Percentiles rank a stretch among this genome's conserved stretches.
Evolutionary conservation across 2,113 vertebrate species (phyloP).

Genomic region (Ondatra zibethicus): DNA sequence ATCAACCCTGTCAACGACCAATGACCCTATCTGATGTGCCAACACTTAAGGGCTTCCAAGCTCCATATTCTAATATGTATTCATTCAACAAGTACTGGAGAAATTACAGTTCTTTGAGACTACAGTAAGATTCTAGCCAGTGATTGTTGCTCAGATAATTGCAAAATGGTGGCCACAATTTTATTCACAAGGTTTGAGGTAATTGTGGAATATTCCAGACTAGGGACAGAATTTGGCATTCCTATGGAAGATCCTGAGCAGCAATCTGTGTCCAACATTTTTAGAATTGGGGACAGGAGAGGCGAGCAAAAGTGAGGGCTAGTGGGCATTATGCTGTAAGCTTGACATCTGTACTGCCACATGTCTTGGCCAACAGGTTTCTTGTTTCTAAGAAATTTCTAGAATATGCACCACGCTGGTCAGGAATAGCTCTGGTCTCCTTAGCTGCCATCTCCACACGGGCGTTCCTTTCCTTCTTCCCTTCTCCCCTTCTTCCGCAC

Average conservation of each 20-base stretch:
- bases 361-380: conserved; percentile 49
- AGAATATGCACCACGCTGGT: conserved; percentile 71
- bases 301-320: not conserved
- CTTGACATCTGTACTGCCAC: not conserved
- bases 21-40: not conserved
- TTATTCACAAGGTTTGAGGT: not conserved
- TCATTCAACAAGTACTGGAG: not conserved
- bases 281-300: not conserved
- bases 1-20: not conserved
- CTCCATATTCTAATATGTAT: not conserved
- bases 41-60: not conserved
- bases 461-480: not conserved
- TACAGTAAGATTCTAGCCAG: not conserved
- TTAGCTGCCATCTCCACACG: rapidly evolving
- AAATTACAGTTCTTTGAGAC: not conserved
- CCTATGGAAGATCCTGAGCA: conserved; percentile 2
- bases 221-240: not conserved
- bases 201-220: not conserved
- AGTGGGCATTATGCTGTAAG: not conserved
- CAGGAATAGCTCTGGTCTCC: not conserved
- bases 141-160: not conserved
- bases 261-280: not conserved
- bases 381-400: conserved; percentile 84
- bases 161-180: not conserved
- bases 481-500: not conserved